These are phyloP conservation scores for Gerris lacustris DNA, from an alignment of 2,888 invertebrate genomes.

Conservation along the genomic window DNA sequence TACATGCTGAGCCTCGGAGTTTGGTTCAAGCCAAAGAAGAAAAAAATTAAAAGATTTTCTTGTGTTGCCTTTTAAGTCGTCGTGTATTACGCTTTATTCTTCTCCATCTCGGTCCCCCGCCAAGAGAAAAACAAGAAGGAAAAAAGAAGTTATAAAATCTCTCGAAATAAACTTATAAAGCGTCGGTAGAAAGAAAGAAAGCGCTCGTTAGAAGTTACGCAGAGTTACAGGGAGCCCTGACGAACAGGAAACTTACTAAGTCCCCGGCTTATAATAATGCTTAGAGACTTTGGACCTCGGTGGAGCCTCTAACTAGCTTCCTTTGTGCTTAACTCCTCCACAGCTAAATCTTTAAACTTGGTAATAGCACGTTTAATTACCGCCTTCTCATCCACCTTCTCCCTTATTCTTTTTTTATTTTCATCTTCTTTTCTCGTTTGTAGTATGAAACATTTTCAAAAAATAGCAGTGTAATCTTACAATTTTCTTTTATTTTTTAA, in stretches of 20 bases:
- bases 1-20: too few species aligned
- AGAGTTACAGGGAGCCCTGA: neutral
- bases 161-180: too few species aligned
- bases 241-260: neutral
- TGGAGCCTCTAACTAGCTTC: neutral
- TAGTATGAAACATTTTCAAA: neutral
- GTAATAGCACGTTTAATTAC: conserved; percentile 3
- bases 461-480: too few species aligned
- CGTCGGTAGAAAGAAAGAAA: too few species aligned
- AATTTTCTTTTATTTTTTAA: too few species aligned
- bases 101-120: too few species aligned
- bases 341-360: conserved; percentile 1
- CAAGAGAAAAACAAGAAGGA: too few species aligned
- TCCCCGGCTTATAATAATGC: neutral
- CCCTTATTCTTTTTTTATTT: neutral
- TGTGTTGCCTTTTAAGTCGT: too few species aligned
- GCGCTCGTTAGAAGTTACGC: neutral
- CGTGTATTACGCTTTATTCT: too few species aligned
- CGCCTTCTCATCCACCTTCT: neutral
- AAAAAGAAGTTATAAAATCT: too few species aligned
- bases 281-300: neutral
- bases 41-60: too few species aligned
- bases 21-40: too few species aligned
- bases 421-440: neutral
- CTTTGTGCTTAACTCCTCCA: neutral